Conservation (phyloP, 2,888 invertebrate species). For the Neoascia interrupta region DNA sequence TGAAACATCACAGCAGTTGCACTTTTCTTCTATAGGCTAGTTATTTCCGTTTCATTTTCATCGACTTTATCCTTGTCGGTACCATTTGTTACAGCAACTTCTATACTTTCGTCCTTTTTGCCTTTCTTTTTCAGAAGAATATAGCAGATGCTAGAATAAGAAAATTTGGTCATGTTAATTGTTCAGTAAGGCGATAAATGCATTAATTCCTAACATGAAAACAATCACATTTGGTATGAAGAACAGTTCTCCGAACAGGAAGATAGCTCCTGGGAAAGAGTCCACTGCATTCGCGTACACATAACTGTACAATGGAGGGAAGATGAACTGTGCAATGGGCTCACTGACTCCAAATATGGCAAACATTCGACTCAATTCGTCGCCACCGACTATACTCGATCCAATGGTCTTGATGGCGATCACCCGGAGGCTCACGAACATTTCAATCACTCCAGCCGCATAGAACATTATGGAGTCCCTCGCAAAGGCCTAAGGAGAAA, state of each 20-base stretch:
- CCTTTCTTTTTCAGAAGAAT: conserved; percentile 30
- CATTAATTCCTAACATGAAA: conserved; percentile 75
- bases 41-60: conserved; percentile 47
- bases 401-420: conserved; percentile 79
- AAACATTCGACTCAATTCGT: conserved; percentile 76
- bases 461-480: conserved; percentile 75
- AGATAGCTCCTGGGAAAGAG: conserved; percentile 78
- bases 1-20: not conserved
- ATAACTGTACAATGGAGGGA: conserved; percentile 77
- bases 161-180: not conserved
- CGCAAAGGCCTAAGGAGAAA: conserved; percentile 75
- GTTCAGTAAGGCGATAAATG: no score
- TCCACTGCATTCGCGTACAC: conserved; percentile 76
- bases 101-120: conserved; percentile 21
- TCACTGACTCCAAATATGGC: conserved; percentile 78
- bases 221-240: conserved; percentile 77
- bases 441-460: conserved; percentile 76
- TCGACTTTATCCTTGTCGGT: conserved; percentile 1
- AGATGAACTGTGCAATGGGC: conserved; percentile 77
- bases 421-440: conserved; percentile 77
- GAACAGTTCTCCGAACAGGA: conserved; percentile 78
- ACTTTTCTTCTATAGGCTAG: conserved; percentile 41
- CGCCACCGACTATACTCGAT: conserved; percentile 77
- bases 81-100: conserved; percentile 26
- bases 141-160: conserved; percentile 19